Evolutionary conservation across 2,113 vertebrate species (phyloP).

Genomic region (Chauna torquata): DNA sequence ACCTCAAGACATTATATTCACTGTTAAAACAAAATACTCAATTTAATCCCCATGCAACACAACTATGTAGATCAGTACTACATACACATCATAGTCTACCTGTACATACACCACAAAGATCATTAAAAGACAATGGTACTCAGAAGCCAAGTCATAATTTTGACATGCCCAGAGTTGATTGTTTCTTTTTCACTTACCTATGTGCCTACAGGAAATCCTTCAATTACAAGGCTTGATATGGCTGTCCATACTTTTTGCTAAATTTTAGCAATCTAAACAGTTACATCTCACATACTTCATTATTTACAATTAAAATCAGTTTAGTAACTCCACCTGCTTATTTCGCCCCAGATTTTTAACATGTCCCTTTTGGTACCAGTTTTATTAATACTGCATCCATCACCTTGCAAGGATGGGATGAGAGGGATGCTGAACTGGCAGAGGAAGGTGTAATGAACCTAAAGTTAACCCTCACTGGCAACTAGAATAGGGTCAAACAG

Average conservation of each 20-base stretch:
- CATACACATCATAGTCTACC: background rate
- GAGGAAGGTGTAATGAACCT: background rate
- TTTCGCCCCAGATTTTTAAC: background rate
- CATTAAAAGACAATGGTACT: background rate
- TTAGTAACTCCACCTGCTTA: background rate
- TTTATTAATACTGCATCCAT: background rate
- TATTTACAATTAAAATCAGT: background rate
- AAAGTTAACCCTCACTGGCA: background rate
- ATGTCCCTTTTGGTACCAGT: background rate
- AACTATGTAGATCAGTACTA: background rate
- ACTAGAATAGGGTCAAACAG: background rate
- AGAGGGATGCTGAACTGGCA: background rate
- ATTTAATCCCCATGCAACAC: background rate
- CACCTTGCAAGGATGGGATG: background rate
- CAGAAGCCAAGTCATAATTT: slow-evolving; percentile 5
- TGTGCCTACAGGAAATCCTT: background rate
- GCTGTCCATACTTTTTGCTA: background rate
- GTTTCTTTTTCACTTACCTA: background rate
- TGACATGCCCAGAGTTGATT: background rate
- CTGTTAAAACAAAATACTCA: background rate
- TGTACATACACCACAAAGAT: background rate
- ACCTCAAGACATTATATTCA: background rate
- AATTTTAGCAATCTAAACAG: background rate
- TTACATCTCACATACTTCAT: background rate
- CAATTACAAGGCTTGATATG: background rate